Evolutionary conservation across 2,113 vertebrate species (phyloP), one percentile per base, ranked within the genome.

Genomic region (Lipotes vexillifer): DNA sequence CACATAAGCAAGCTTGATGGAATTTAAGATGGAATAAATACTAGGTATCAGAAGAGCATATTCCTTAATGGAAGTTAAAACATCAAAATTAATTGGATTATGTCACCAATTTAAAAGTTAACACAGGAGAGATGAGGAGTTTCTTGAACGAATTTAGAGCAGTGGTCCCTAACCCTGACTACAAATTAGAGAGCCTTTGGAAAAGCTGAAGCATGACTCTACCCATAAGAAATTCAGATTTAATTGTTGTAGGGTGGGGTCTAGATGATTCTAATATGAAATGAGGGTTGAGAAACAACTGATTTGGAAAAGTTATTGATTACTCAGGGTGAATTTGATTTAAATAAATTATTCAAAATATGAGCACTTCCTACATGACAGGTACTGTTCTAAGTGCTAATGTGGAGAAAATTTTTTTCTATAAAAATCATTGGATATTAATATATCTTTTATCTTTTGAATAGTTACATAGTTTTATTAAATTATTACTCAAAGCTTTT

Each of bases 261-360:
- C 25, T 25, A 46, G 25, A 75, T 68, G 23, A 95, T 72, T 90
- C 52, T 84, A 88, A 59, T 41, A 88, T 18, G 55, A 63, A 86
- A 27, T n/a, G 23, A 84, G 46, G 36, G 11, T 59, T 97, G 72
- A 52, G 25, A 59, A 80, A 55, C 27, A 81, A 81, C 0, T 84
- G 59, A 84, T 36, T 93, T 87, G 18, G 33, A 90, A 94, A 88
- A 91, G 75, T 38, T 59, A 88, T 33, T 69, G 55, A 86, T 77
- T 88, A 94, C 7, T 68, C 36, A 88, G 46, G 9, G 36, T 91
- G n/a, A n/a, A 78, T 93, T 44, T 95, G 3, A 90, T 27, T 94
- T 88, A 85, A 97, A 93, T 92, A 88, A 85, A 72, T 38, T 74
- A 88, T 46, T 88, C 80, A 84, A 96, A 97, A 96, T 36, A 88